These are phyloP conservation scores for Lytechinus variegatus DNA, from an alignment of 35 echinoderm and acorn worm species.

Conservation along the genomic window DNA sequence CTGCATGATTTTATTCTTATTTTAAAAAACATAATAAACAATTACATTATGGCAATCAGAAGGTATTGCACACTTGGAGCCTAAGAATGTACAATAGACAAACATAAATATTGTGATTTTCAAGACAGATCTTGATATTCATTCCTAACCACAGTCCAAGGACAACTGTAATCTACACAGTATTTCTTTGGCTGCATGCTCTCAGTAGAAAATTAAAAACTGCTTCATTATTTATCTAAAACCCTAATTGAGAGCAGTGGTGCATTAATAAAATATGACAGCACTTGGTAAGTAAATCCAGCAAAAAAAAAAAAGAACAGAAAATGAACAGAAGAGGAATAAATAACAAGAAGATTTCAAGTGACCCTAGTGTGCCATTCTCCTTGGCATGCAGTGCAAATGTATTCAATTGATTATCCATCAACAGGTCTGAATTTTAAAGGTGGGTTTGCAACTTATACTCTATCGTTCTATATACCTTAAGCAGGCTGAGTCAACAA, in stretches of 20 bases:
- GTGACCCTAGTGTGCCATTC: not conserved
- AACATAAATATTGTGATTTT: not conserved
- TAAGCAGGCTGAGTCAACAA: not conserved
- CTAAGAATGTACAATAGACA: not conserved
- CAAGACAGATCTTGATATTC: not conserved
- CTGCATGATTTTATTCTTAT: not conserved
- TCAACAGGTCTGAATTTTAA: not conserved
- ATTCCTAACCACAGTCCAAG: not conserved
- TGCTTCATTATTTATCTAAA: not conserved
- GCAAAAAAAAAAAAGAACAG: no score
- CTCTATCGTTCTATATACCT: not conserved
- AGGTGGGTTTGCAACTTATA: not conserved
- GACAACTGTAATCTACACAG: not conserved
- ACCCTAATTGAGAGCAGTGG: not conserved
- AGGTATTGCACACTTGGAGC: not conserved
- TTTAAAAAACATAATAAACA: not conserved
- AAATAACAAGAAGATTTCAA: not conserved
- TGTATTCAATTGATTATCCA: not conserved
- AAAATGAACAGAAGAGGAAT: not conserved
- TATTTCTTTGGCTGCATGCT: not conserved
- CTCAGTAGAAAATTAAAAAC: not conserved
- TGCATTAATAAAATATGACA: not conserved
- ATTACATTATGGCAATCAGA: not conserved
- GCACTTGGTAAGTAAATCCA: not conserved
- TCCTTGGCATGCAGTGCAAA: not conserved